These are phyloP conservation scores for Trichogramma pretiosum DNA, from an alignment of 1,140 invertebrate genomes.

Conservation along the genomic window DNA sequence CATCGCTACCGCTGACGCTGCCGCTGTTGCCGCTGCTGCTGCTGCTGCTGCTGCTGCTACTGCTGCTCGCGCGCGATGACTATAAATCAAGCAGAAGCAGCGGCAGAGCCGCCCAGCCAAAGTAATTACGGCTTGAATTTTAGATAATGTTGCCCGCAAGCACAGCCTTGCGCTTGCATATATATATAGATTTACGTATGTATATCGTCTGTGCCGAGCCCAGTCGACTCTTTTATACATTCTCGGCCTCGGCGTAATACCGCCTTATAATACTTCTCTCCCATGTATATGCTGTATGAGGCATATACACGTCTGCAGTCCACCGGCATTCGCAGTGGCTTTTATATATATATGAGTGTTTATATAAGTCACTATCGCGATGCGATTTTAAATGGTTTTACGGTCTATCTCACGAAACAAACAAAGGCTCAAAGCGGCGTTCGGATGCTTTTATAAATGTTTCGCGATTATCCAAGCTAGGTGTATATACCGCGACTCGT, in stretches of 20 bases:
- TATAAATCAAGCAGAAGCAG: constrained; percentile 47
- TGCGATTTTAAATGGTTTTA: no score
- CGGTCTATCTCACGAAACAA: neutral
- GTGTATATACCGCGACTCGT: no score
- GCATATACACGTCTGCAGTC: no score
- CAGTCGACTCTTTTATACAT: no score
- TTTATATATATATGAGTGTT: no score
- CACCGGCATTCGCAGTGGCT: no score
- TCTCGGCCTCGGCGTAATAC: no score
- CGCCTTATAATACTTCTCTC: no score
- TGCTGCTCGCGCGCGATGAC: constrained; percentile 36
- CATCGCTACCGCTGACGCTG: no score
- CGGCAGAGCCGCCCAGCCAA: constrained; percentile 43
- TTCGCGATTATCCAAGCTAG: no score
- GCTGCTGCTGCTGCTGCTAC: neutral
- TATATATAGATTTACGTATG: neutral
- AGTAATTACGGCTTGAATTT: constrained; percentile 50
- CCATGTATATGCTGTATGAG: no score
- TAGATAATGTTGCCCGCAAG: constrained; percentile 50
- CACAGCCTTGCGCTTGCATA: constrained; percentile 29
- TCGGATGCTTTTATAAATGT: no score
- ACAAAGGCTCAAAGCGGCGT: neutral
- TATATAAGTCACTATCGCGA: neutral
- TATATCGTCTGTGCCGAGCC: neutral
- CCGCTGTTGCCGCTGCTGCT: neutral